A percentile compares a stretch with the other conserved stretches of the same genome.
phyloP scores from a whole-genome alignment of 23 tunicate species.

The Phallusia fumigata region DNA sequence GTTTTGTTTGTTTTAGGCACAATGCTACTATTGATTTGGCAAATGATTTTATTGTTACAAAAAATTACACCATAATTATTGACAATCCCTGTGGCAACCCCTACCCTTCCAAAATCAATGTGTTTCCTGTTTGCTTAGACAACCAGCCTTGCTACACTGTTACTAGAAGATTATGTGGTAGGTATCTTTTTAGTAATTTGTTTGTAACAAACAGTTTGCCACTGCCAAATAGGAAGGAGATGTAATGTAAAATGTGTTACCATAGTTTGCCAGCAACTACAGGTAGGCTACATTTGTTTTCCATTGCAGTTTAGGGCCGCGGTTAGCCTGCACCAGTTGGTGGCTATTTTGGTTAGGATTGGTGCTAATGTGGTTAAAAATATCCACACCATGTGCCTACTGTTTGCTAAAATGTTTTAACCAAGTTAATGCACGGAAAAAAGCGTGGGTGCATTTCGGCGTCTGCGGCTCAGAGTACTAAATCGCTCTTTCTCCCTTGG shows the following conservation, averaged over 20 bases:
- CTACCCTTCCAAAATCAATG: slow-evolving; percentile 1
- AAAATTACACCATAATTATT: slow-evolving; percentile 18
- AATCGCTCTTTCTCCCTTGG: too few relatives aligned
- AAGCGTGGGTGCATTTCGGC: too few relatives aligned
- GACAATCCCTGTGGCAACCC: slow-evolving; percentile 36
- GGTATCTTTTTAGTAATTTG: neutral
- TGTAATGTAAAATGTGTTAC: too few relatives aligned
- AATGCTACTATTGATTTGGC: slow-evolving; percentile 45
- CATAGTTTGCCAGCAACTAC: too few relatives aligned
- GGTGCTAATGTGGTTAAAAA: too few relatives aligned
- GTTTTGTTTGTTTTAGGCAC: slow-evolving; percentile 17
- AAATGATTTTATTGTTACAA: slow-evolving; percentile 21
- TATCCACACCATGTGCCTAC: neutral
- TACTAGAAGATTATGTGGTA: slow-evolving; percentile 57
- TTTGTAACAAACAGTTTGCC: too few relatives aligned
- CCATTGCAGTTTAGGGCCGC: too few relatives aligned
- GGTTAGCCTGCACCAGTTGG: too few relatives aligned
- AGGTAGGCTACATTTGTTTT: too few relatives aligned
- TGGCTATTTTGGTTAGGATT: too few relatives aligned
- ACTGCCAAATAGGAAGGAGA: too few relatives aligned
- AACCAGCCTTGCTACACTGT: slow-evolving; percentile 30
- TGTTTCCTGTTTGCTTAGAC: slow-evolving; percentile 36
- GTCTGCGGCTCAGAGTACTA: too few relatives aligned
- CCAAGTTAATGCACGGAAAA: neutral
- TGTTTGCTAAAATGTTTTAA: neutral